Evolutionary conservation across 2,888 invertebrate genomes (phyloP).

Genomic region (Harpalus rubripes): DNA sequence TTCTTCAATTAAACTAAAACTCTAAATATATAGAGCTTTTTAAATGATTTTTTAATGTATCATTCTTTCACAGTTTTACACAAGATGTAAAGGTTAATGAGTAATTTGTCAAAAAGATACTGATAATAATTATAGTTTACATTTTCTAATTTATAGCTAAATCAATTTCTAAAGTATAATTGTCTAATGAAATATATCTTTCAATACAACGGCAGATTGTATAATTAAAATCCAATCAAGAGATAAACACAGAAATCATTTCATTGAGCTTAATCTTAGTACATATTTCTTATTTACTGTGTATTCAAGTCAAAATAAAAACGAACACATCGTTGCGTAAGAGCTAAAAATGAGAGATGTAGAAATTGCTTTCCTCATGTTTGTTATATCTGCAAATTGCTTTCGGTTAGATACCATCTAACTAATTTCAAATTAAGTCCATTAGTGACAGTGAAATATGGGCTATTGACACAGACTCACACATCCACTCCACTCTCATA

Average conservation of each 20-base stretch:
- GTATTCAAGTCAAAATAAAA: slow-evolving; percentile 2
- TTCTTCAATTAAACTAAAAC: too few species aligned
- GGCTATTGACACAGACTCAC: slow-evolving; percentile 55
- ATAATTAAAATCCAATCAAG: slow-evolving; percentile 30
- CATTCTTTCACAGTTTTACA: too few species aligned
- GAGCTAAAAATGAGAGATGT: slow-evolving; percentile 27
- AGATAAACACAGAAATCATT: slow-evolving; percentile 13
- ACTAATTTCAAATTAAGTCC: slow-evolving; percentile 62
- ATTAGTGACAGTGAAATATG: slow-evolving; percentile 60
- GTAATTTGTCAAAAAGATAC: neutral
- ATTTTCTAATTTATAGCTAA: neutral
- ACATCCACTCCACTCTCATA: neutral
- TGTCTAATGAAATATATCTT: slow-evolving; percentile 3
- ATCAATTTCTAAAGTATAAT: neutral
- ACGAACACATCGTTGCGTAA: slow-evolving; percentile 28
- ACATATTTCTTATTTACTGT: slow-evolving; percentile 22
- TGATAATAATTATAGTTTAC: neutral
- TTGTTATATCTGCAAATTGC: slow-evolving; percentile 56
- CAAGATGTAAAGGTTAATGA: neutral
- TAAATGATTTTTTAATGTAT: too few species aligned
- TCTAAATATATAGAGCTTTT: too few species aligned
- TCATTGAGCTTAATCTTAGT: slow-evolving; percentile 25
- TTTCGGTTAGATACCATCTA: slow-evolving; percentile 45
- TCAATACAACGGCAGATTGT: neutral
- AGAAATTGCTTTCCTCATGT: slow-evolving; percentile 49